phyloP scores from a whole-genome alignment of 2,888 invertebrate species.

The Xestia c-nigrum region DNA sequence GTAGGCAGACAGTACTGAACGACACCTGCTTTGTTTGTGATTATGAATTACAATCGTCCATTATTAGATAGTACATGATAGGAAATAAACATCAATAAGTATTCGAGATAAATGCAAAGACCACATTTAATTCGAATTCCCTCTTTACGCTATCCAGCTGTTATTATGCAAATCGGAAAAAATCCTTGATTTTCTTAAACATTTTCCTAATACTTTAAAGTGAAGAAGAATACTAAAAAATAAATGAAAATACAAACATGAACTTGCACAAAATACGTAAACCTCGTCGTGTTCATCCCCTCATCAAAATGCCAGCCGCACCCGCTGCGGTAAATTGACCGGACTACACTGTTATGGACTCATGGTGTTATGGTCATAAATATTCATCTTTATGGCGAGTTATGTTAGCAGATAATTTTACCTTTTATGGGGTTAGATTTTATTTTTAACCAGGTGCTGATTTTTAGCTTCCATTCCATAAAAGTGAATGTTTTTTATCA shows the following conservation, averaged over 20 bases:
- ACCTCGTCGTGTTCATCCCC: conserved; percentile 47
- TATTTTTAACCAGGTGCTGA: conserved; percentile 13
- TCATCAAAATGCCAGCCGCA: conserved; percentile 63
- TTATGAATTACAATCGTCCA: background rate
- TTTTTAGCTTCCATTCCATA: conserved; percentile 14
- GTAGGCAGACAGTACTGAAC: background rate
- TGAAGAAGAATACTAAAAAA: background rate
- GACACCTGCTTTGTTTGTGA: background rate
- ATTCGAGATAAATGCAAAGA: no score
- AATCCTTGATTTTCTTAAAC: no score
- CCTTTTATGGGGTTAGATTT: conserved; percentile 26
- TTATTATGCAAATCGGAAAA: background rate
- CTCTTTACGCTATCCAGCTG: background rate
- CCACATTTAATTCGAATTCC: no score
- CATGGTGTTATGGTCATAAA: conserved; percentile 31
- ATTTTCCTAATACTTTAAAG: background rate
- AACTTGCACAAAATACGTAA: conserved; percentile 34
- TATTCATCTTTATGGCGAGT: conserved; percentile 49
- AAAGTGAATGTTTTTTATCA: background rate
- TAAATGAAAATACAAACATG: conserved; percentile 10
- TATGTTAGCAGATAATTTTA: conserved; percentile 14
- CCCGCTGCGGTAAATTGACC: conserved; percentile 69
- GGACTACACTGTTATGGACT: conserved; percentile 32
- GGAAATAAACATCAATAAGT: no score
- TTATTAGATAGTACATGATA: background rate